These are phyloP conservation scores for Dolichallabes microphthalmus DNA, from an alignment of 2,113 vertebrate genomes.

Conservation along the genomic window DNA sequence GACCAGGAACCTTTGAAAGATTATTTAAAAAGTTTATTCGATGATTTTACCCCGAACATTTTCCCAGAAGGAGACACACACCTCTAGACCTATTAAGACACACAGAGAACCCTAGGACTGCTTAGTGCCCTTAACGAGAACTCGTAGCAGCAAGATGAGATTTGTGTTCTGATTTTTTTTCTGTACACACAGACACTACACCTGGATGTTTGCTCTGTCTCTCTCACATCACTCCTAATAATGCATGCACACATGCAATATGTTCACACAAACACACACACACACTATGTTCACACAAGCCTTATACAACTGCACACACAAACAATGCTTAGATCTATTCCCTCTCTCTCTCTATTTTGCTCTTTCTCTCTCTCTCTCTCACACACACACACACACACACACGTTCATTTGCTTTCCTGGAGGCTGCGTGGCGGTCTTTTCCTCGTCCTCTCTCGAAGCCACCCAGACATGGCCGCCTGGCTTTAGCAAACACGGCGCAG, in stretches of 20 bases:
- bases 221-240: not conserved
- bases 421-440: conserved; percentile 14
- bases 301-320: not conserved
- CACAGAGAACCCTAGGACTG: not conserved
- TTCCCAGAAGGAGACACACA: not conserved
- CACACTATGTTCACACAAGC: not conserved
- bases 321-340: not conserved
- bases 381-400: not conserved
- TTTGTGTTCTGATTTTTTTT: not conserved
- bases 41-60: not conserved
- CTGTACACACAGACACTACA: not conserved
- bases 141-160: not conserved
- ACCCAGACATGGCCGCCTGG: conserved; percentile 1
- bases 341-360: not conserved
- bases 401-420: not conserved
- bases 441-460: conserved; percentile 40
- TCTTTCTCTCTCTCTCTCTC: not conserved
- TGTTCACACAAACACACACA: conserved; percentile 1
- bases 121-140: not conserved
- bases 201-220: not conserved
- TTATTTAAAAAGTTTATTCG: too few relatives aligned
- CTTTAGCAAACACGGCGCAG: not conserved
- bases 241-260: not conserved
- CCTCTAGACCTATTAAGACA: not conserved
- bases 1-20: too few relatives aligned